Percentiles rank a stretch among this genome's conserved stretches.
These are phyloP conservation scores for Scaptomyza parva DNA, from an alignment of 2,888 invertebrate species.

Conservation along the genomic window DNA sequence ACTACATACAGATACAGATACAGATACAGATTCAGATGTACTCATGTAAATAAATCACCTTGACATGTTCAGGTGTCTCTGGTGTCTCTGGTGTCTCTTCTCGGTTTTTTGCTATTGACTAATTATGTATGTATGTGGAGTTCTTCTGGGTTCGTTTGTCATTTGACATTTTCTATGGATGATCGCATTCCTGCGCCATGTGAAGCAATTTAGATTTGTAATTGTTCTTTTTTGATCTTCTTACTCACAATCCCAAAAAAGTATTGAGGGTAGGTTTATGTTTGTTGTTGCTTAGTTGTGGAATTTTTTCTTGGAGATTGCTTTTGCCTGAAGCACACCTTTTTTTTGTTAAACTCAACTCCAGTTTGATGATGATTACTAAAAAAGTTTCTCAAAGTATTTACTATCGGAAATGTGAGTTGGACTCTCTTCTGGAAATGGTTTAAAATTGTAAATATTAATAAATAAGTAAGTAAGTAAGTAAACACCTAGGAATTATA, in stretches of 20 bases:
- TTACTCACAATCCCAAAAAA: slow-evolving; percentile 1
- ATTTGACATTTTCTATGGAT: slow-evolving; percentile 65
- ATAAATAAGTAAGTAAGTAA: neutral
- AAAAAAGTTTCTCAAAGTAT: neutral
- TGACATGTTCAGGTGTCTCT: slow-evolving; percentile 74
- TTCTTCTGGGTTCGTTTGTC: slow-evolving; percentile 41
- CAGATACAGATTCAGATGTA: slow-evolving; percentile 5
- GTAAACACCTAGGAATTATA: neutral
- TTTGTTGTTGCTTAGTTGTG: neutral
- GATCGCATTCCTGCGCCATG: slow-evolving; percentile 34
- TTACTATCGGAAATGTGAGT: neutral
- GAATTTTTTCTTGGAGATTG: slow-evolving; percentile 1
- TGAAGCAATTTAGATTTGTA: slow-evolving; percentile 16
- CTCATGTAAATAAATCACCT: slow-evolving; percentile 51
- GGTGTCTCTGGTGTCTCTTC: slow-evolving; percentile 7
- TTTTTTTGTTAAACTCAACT: neutral
- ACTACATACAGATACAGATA: slow-evolving; percentile 6
- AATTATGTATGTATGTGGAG: slow-evolving; percentile 54
- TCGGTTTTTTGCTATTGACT: slow-evolving; percentile 50
- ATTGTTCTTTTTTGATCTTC: slow-evolving; percentile 8
- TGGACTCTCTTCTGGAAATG: too few relatives aligned
- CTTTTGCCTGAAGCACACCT: neutral
- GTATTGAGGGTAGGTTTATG: neutral
- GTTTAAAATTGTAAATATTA: neutral
- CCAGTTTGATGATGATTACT: neutral